Percentiles rank a stretch among this genome's conserved stretches.
Evolutionary conservation across 2,113 vertebrate genomes (phyloP).

Genomic region (Cebidichthys violaceus): DNA sequence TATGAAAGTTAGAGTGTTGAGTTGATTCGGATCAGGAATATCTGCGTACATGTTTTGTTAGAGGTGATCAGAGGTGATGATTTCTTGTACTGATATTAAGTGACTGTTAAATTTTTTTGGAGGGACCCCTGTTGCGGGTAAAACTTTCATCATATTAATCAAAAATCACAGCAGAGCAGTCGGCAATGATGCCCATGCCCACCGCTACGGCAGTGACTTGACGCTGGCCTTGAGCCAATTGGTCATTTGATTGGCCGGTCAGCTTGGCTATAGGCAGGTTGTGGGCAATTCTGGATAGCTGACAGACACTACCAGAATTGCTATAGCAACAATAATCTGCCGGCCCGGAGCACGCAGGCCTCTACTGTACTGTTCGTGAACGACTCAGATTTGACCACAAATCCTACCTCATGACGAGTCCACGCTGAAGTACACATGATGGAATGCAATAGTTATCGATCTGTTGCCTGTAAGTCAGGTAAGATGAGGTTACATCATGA

Average conservation of each 20-base stretch:
- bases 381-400: background rate
- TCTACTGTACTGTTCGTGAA: constrained; percentile 9
- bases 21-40: constrained; percentile 6
- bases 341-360: constrained; percentile 29
- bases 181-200: constrained; percentile 9
- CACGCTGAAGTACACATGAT: constrained; percentile 23
- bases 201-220: constrained; percentile 48
- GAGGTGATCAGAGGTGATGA: background rate
- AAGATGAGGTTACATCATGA: constrained; percentile 24
- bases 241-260: constrained; percentile 70
- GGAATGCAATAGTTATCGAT: constrained; percentile 31
- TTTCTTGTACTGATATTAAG: background rate
- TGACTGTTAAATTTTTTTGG: background rate
- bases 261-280: constrained; percentile 55
- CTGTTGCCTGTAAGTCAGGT: constrained; percentile 21
- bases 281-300: constrained; percentile 51
- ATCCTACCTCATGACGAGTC: background rate
- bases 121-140: constrained; percentile 9
- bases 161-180: constrained; percentile 20
- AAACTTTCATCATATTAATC: constrained; percentile 52
- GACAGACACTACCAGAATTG: constrained; percentile 69
- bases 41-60: background rate
- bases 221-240: constrained; percentile 58
- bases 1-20: constrained; percentile 45
- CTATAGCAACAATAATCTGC: constrained; percentile 76